Conservation (phyloP, 2,113 vertebrate species). For the Genyomyrus donnyi region DNA sequence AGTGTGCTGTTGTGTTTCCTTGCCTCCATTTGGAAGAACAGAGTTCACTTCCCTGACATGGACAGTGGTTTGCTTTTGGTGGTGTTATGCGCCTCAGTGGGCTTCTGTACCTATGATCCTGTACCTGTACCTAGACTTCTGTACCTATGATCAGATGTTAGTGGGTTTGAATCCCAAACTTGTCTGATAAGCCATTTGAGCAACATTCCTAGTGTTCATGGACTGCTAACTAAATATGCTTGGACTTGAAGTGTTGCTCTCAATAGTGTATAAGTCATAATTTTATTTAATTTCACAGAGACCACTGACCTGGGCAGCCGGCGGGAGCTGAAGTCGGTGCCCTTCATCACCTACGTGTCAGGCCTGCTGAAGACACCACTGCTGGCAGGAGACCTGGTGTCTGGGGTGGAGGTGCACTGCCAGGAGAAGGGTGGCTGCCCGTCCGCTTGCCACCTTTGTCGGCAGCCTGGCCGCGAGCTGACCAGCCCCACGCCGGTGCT, state of each 20-base stretch:
- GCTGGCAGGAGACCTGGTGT: slow-evolving; percentile 84
- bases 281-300: slow-evolving; percentile 56
- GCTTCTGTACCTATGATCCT: background rate
- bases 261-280: background rate
- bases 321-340: slow-evolving; percentile 85
- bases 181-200: background rate
- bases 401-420: slow-evolving; percentile 86
- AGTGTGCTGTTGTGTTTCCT: background rate
- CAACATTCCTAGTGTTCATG: background rate
- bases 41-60: background rate
- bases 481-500: slow-evolving; percentile 81
- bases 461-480: slow-evolving; percentile 75
- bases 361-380: slow-evolving; percentile 86
- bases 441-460: slow-evolving; percentile 84
- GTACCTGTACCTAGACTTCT: background rate
- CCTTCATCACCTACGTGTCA: slow-evolving; percentile 93
- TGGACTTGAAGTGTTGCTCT: background rate
- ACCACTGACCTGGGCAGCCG: slow-evolving; percentile 86
- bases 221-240: background rate
- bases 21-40: background rate
- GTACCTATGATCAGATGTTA: background rate
- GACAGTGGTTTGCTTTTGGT: background rate
- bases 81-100: background rate
- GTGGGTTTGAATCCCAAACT: background rate
- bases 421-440: slow-evolving; percentile 92